phyloP scores from a whole-genome alignment of 2,113 vertebrate species.

The Eublepharis macularius region DNA sequence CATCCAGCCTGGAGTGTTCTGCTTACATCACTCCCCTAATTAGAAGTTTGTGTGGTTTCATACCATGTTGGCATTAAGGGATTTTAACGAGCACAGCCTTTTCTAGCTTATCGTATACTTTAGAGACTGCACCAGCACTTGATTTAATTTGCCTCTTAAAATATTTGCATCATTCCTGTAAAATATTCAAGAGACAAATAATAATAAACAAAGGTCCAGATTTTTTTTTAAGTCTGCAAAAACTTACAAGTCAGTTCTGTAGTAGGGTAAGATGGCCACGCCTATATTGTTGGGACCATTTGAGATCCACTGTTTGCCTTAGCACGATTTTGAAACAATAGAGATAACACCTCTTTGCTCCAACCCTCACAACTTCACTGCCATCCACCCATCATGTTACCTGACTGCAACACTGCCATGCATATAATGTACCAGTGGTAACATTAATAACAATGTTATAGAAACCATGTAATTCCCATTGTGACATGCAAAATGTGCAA shows the following conservation, averaged over 20 bases:
- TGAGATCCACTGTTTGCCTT: too few relatives aligned
- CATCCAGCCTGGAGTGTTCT: not conserved
- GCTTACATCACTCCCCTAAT: not conserved
- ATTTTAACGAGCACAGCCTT: not conserved
- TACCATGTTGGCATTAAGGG: not conserved
- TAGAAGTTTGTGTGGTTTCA: accelerated
- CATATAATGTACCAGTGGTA: too few relatives aligned
- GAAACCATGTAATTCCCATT: too few relatives aligned
- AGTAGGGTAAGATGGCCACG: not conserved
- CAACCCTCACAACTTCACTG: too few relatives aligned
- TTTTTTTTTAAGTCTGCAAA: not conserved
- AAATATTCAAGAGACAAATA: not conserved
- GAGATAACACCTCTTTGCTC: too few relatives aligned
- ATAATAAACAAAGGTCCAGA: not conserved
- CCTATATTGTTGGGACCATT: too few relatives aligned
- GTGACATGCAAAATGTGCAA: too few relatives aligned
- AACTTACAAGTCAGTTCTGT: not conserved
- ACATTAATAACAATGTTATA: too few relatives aligned
- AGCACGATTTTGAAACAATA: too few relatives aligned
- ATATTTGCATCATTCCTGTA: not conserved
- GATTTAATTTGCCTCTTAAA: not conserved
- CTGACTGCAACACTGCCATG: too few relatives aligned
- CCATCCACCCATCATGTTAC: too few relatives aligned
- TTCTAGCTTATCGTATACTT: not conserved
- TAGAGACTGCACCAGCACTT: accelerated